Percentiles rank a stretch among this genome's conserved stretches.
Conservation (phyloP, 2,797 vertebrate genomes). For the Eulemur coronatus region DNA sequence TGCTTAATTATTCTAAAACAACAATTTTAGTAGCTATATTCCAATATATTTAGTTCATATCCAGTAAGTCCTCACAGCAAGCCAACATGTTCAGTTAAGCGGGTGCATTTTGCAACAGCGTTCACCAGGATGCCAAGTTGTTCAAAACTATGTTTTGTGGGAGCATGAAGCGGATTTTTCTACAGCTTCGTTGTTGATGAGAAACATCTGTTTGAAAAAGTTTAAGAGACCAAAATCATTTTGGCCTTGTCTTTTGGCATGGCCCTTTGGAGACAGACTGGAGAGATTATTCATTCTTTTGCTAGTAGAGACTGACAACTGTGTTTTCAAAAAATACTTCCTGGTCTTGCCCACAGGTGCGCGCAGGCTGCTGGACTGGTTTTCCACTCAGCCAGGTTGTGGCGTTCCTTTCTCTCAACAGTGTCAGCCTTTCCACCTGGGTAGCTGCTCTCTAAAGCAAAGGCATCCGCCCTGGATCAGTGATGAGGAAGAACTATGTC, state of each 20-base stretch:
- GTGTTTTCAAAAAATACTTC: not conserved
- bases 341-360: not conserved
- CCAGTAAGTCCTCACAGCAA: not conserved
- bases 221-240: not conserved
- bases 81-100: not conserved
- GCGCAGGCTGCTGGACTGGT: not conserved
- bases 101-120: not conserved
- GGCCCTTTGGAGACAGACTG: not conserved
- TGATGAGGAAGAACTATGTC: accelerated
- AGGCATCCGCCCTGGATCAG: accelerated
- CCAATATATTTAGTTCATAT: not conserved
- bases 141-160: not conserved
- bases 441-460: not conserved
- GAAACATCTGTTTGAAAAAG: not conserved
- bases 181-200: not conserved
- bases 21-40: not conserved
- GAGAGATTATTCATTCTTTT: not conserved
- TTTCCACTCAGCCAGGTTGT: not conserved
- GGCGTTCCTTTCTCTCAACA: not conserved
- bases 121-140: not conserved
- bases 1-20: conserved; percentile 26
- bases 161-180: not conserved
- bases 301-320: not conserved
- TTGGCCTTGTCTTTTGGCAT: not conserved
- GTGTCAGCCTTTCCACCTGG: not conserved